Conservation (phyloP, 2,113 vertebrate genomes). For the Phocoena phocoena region DNA sequence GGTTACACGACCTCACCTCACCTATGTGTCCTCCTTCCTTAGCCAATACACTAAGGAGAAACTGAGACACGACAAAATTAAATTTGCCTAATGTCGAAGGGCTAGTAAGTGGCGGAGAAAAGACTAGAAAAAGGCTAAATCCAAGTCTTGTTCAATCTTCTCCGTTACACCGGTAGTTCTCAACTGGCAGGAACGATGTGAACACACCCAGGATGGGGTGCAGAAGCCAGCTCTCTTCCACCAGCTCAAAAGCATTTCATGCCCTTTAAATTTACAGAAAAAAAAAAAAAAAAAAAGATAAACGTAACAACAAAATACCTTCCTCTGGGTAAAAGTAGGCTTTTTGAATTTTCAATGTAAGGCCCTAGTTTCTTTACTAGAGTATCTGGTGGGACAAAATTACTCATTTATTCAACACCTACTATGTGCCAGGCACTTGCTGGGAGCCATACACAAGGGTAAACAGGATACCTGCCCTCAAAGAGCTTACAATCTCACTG, state of each 20-base stretch:
- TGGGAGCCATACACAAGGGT: background rate
- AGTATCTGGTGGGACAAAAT: background rate
- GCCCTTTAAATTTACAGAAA: background rate
- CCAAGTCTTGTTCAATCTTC: fast-evolving
- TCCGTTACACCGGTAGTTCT: fast-evolving
- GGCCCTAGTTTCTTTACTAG: background rate
- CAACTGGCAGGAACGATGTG: background rate
- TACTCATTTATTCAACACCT: background rate
- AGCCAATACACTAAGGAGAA: background rate
- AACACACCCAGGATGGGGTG: fast-evolving
- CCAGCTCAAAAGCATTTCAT: fast-evolving
- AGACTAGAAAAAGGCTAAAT: background rate
- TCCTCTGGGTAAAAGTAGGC: background rate
- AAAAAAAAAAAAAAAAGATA: background rate
- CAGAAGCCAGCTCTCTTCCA: background rate
- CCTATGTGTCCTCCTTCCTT: background rate
- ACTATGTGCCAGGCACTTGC: background rate
- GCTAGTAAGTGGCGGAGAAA: background rate
- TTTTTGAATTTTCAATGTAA: fast-evolving
- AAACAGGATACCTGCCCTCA: background rate
- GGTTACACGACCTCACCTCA: background rate
- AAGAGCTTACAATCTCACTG: fast-evolving
- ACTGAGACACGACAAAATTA: background rate
- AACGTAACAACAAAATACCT: background rate
- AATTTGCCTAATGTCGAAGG: background rate